These are phyloP conservation scores for Prionchulus punctatus DNA, from an alignment of 2,888 invertebrate genomes.

Conservation along the genomic window DNA sequence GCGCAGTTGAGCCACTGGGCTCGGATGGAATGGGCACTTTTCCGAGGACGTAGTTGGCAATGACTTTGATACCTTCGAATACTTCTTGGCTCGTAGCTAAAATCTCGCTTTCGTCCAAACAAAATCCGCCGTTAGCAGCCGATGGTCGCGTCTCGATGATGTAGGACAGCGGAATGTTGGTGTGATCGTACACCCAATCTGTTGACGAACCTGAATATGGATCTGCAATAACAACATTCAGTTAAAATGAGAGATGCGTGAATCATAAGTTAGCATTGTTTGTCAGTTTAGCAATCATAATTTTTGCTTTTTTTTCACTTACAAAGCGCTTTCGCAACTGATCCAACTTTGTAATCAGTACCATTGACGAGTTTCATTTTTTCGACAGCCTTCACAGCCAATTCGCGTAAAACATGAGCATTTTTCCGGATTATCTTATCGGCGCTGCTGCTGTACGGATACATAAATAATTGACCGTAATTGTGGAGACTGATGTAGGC, in stretches of 20 bases:
- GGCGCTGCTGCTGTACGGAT: conserved; percentile 26
- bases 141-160: neutral
- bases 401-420: conserved; percentile 7
- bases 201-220: conserved; percentile 30
- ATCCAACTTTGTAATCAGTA: conserved; percentile 27
- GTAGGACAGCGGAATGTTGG: conserved; percentile 21
- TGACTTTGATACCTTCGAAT: conserved; percentile 28
- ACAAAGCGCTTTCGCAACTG: conserved; percentile 30
- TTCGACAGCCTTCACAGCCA: conserved; percentile 7
- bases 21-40: too few species aligned
- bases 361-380: conserved; percentile 26
- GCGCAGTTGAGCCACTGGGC: too few species aligned
- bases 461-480: conserved; percentile 29
- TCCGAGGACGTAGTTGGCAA: conserved; percentile 10
- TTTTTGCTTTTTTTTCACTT: conserved; percentile 9
- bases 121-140: conserved; percentile 17
- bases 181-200: conserved; percentile 31
- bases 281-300: neutral
- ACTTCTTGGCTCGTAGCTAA: conserved; percentile 30
- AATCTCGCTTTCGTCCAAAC: conserved; percentile 25
- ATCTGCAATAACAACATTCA: too few species aligned
- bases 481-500: conserved; percentile 30
- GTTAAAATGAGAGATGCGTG: too few species aligned
- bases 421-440: conserved; percentile 23
- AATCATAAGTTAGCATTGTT: neutral